phyloP scores from a whole-genome alignment of 2,888 invertebrate genomes.

The Drosophila affinis region DNA sequence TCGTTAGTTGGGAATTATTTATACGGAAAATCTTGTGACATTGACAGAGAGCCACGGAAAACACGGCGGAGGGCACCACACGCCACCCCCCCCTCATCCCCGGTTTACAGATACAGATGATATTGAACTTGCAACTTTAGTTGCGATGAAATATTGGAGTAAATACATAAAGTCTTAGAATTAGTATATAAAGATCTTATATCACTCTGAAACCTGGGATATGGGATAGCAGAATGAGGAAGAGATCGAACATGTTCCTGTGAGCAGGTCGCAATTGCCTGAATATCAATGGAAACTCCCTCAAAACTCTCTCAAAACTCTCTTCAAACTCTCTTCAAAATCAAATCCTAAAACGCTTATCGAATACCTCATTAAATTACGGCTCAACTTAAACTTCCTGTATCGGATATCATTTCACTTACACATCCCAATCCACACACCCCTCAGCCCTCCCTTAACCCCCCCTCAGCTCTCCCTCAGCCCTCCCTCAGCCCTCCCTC shows the following conservation, averaged over 20 bases:
- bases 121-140: slow-evolving; percentile 35
- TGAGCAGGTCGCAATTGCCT: no score
- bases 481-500: no score
- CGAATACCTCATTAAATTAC: slow-evolving; percentile 3
- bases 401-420: slow-evolving; percentile 39
- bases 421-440: slow-evolving; percentile 14
- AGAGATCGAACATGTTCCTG: no score
- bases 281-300: no score
- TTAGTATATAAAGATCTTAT: not conserved
- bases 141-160: no score
- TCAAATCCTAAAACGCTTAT: slow-evolving; percentile 3
- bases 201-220: no score
- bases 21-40: slow-evolving; percentile 65
- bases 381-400: slow-evolving; percentile 2
- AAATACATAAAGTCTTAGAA: not conserved
- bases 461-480: no score
- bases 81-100: not conserved
- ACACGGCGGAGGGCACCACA: slow-evolving; percentile 9
- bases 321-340: not conserved
- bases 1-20: slow-evolving; percentile 62
- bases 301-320: no score
- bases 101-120: slow-evolving; percentile 8
- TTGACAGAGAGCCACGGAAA: slow-evolving; percentile 27
- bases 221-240: no score
- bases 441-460: no score